Evolutionary conservation across 2,113 vertebrate genomes (phyloP), one percentile per base, ranked within the genome.

Genomic region (Dasyornis broadbenti): DNA sequence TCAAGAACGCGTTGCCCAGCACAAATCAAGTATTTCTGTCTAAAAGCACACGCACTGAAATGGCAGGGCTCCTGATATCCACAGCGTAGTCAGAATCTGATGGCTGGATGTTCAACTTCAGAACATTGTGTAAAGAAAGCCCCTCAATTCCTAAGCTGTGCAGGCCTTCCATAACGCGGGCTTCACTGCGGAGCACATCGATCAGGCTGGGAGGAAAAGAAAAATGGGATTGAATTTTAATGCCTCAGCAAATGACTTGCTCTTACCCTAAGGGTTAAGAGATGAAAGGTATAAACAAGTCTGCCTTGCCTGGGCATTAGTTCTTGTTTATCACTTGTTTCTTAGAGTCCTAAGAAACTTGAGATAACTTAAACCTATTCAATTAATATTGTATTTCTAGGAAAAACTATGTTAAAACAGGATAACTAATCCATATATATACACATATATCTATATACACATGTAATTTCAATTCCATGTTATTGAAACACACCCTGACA

Each of bases 101-200:
- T 0, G 99, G 99, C 96, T 99, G 99, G 49, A 98, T 99, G 82
- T 99, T 99, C 88, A 99, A 73, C 88, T 99, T 99, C 75, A 99
- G 98, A 83, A 99, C 98, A 47, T 99, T 98, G 92, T 99, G 99
- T 70, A 99, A 97, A 89, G 98, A 98, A 20, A 98, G 90, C 0
- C 98, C 98, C 89, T 99, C 99, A 54, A 99, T 98, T 13, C 98
- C 99, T 59, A 99, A 94, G 39, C 98, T 99, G 57, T 99, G 98
- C 52, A 99, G 97, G 8, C 99, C 99, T 86, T 99, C 99, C 99
- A 99, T 99, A 39, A 99, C 99, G 0, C 98, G 98, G 22, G 99
- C 99, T 97, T 99, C 99, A 63, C 98, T 99, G 90, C 99, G 98
- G 78, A 99, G 97, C n/a, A 98, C 92, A 65, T 99, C 99, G n/a